phyloP scores from a whole-genome alignment of 2,113 vertebrate genomes.

The Xenopus borealis region DNA sequence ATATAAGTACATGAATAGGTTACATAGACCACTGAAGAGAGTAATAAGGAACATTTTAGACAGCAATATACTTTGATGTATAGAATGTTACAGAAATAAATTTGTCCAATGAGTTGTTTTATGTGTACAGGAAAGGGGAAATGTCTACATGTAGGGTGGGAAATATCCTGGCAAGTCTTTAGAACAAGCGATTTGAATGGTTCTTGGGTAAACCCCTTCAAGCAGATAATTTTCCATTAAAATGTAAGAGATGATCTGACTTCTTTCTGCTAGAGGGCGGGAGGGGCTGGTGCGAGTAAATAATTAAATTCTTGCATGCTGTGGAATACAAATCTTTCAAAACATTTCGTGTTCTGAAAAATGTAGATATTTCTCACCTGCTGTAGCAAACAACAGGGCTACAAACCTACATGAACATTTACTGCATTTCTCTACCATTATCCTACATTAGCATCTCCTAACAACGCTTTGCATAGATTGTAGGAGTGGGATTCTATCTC shows the following conservation, averaged over 20 bases:
- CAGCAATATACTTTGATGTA: not conserved
- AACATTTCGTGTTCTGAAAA: conserved; percentile 17
- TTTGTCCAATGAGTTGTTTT: not conserved
- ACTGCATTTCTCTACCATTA: too few relatives aligned
- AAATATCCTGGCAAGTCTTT: conserved; percentile 31
- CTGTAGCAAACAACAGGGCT: not conserved
- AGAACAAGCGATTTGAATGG: conserved; percentile 41
- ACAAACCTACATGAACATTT: not conserved
- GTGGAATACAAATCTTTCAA: conserved; percentile 23
- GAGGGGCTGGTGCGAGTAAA: conserved; percentile 33
- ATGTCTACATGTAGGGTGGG: conserved; percentile 15
- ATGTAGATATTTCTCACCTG: conserved; percentile 4
- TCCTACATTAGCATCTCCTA: not conserved
- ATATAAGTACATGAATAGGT: too few relatives aligned
- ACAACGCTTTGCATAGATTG: too few relatives aligned
- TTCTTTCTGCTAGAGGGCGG: conserved; percentile 33
- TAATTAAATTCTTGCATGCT: conserved; percentile 40
- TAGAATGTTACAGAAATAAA: conserved; percentile 5
- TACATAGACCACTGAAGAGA: too few relatives aligned
- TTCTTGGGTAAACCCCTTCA: conserved; percentile 45
- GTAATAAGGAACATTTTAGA: not conserved
- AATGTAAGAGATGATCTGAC: conserved; percentile 44
- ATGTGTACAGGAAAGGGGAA: not conserved
- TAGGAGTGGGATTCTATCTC: too few relatives aligned
- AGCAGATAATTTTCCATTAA: conserved; percentile 48